Base-by-base conservation (phyloP, 1,140 invertebrate species). In the Battus philenor region DNA sequence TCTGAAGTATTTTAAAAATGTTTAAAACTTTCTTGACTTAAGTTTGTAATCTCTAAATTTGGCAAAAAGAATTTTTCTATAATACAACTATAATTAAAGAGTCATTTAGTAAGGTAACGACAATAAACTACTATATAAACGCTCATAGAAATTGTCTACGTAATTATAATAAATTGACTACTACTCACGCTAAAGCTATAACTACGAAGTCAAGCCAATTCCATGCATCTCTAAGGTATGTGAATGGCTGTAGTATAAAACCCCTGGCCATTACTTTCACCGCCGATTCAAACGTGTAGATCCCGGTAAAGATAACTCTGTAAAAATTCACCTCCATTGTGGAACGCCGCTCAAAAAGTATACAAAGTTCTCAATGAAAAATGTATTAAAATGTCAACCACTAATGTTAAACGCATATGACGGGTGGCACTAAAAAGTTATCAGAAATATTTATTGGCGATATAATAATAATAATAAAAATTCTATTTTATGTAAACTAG, bases 131-230 rank as follows among this genome's bases (percentile, higher is more conserved):
- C 71, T 50, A 50, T 79, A 69, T 54, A n/a, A 72, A 75, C 57
- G 43, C 44, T 72, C 68, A 54, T 72, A 70, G 70, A 51, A 47
- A 60, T 50, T 54, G 50, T 59, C 77, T 79, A 75, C 72, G 39
- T 68, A 60, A 62, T 68, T 68, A 61, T 76, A 76, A 69, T 75
- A 78, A 81, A 77, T 51, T 67, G 68, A 73, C 80, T 85, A 85
- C 81, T 87, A 98, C 97, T 98, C 94, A 99, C 97, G 97, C 97
- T 95, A 98, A 95, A 91, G 96, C 91, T 92, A 99, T 98, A 90
- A 98, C 97, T 92, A 98, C 93, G 93, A 99, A 99, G 93, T 99
- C 97, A 90, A 99, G 93, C 97, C 97, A 99, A 93, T 99, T 99
- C 97, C 97, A 99, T 91, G 97, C 95, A 93, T 99, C 97, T 93